Evolutionary conservation across 2,888 invertebrate species (phyloP), one percentile per base, ranked within the genome.

Genomic region (Spodoptera picta): DNA sequence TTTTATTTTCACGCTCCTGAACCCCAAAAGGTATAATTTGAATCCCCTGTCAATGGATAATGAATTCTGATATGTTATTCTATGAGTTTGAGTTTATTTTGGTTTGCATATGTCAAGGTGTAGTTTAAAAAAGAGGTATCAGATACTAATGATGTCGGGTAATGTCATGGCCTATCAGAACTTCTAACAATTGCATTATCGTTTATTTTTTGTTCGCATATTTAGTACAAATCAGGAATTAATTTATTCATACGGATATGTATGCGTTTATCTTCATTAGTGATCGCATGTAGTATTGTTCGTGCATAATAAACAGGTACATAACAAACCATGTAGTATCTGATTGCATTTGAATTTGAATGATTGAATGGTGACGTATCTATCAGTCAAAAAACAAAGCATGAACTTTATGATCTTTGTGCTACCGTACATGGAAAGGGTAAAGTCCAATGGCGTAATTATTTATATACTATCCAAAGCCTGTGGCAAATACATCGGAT

Each of bases 1-100:
- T 84, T 86, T 83, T 85, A 79, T 85, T 86, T 36, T 61, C 53
- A 43, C 69, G 46, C 67, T 56, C 52, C 56, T 43, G 51, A 10
- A 10, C n/a, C 10, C 46, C 54, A 65, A 65, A 75, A 42, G 52
- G 24, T 60, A 44, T 60, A 54, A 75, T 71, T 70, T 71, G 12
- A 27, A 57, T 57, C 11, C 43, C 11, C 57, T 36, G 69, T 51
- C 46, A 57, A 11, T 56, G 14, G 23, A 12, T 61, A 62, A 74
- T 60, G 68, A 58, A 24, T 2, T 11, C 52, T 54, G 5, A 27
- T 73, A 12, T 41, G 9, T 36, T 53, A 45, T 50, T 52, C 27
- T 54, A 42, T 50, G 65, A 23, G 10, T 12, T 11, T 50, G 65
- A 23, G 10, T 12, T 11, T 10, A 0, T 31, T 19, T 56, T 49